Evolutionary conservation across 2,888 invertebrate genomes (phyloP).

Genomic region (Lasioglossum vierecki): DNA sequence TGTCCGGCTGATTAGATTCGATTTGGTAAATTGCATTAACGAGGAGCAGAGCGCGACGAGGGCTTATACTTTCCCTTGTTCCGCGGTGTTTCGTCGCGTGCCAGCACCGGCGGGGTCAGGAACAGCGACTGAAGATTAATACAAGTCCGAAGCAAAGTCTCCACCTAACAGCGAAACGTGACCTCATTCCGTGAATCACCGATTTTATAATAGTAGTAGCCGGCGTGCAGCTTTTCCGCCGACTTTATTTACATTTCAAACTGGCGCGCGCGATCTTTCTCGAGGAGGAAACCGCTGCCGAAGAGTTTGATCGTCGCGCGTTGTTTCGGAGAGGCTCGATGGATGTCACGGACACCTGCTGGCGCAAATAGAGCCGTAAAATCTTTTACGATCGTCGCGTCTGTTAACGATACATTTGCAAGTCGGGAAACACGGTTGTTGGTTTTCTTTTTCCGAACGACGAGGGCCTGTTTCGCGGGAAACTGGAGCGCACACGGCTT

Average conservation of each 20-base stretch:
- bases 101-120: constrained; percentile 73
- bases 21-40: constrained; percentile 63
- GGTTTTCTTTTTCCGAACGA: neutral
- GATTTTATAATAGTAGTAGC: constrained; percentile 83
- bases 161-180: constrained; percentile 74
- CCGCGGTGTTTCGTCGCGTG: constrained; percentile 54
- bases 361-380: neutral
- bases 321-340: neutral
- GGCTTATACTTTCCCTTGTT: constrained; percentile 38
- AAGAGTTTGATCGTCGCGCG: neutral
- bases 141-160: constrained; percentile 73
- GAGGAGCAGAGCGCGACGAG: neutral
- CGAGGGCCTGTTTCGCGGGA: neutral
- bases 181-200: constrained; percentile 81
- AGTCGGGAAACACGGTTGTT: neutral
- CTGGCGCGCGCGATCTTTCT: neutral
- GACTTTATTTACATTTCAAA: constrained; percentile 62
- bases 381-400: neutral
- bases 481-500: neutral
- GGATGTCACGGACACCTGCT: neutral
- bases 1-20: constrained; percentile 55
- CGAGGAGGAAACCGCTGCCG: neutral
- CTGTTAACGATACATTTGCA: neutral
- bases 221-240: constrained; percentile 66
- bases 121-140: constrained; percentile 82